Conservation (phyloP, 2,113 vertebrate species). For the Pseudorectes ferrugineus region DNA sequence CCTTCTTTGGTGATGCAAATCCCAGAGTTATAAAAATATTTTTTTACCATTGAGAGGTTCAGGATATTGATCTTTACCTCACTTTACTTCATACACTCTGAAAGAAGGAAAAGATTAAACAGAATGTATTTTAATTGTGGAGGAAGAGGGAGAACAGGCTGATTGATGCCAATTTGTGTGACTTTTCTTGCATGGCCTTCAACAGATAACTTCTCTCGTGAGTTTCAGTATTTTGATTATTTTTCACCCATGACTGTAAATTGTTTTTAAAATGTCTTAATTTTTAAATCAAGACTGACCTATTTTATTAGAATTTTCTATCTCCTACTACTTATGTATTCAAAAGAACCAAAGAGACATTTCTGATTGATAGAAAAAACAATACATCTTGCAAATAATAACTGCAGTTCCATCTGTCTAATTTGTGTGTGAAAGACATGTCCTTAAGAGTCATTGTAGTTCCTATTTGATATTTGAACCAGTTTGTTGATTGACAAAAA, state of each 20-base stretch:
- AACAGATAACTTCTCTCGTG: neutral
- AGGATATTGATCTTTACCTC: neutral
- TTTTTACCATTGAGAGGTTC: neutral
- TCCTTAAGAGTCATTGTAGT: neutral
- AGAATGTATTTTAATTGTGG: neutral
- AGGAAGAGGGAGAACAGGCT: neutral
- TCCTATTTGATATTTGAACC: neutral
- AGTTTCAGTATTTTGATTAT: neutral
- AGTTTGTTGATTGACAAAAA: neutral
- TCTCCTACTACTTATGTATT: neutral
- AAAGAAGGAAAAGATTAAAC: neutral
- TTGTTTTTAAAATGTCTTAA: neutral
- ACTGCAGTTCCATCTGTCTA: neutral
- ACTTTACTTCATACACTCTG: neutral
- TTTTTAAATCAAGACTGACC: neutral
- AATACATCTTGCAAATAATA: neutral
- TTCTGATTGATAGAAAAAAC: neutral
- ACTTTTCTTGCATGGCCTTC: neutral
- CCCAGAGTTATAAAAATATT: neutral
- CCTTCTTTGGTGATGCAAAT: neutral
- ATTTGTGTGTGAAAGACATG: neutral
- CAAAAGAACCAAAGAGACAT: neutral
- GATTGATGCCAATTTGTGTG: neutral
- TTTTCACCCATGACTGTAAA: neutral
- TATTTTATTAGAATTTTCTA: neutral